A percentile compares a stretch with the other conserved stretches of the same genome.
Conservation (phyloP, 2,888 invertebrate species). For the Synanthedon vespiformis region DNA sequence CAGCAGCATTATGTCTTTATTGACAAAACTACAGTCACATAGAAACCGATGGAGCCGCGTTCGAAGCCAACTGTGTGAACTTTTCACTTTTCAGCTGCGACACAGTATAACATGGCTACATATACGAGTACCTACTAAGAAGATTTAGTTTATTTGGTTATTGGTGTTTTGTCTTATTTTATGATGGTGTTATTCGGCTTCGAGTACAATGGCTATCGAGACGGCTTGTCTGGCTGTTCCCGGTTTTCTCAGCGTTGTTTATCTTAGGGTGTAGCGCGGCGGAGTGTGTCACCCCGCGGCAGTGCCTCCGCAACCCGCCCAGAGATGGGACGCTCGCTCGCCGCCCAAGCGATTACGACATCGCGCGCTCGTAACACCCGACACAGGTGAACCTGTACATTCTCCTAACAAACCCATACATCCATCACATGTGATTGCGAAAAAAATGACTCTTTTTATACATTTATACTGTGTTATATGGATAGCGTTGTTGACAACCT, state of each 20-base stretch:
- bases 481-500: slow-evolving; percentile 49
- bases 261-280: slow-evolving; percentile 49
- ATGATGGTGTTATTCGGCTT: slow-evolving; percentile 48
- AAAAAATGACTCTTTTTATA: slow-evolving; percentile 65
- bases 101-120: not conserved
- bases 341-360: slow-evolving; percentile 26
- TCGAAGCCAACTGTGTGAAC: not conserved
- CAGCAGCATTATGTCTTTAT: not conserved
- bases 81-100: slow-evolving; percentile 4
- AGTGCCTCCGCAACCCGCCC: slow-evolving; percentile 44
- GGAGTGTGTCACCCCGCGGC: slow-evolving; percentile 46
- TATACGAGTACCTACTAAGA: slow-evolving; percentile 5
- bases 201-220: slow-evolving; percentile 56
- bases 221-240: slow-evolving; percentile 67
- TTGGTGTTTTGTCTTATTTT: slow-evolving; percentile 61
- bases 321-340: slow-evolving; percentile 54
- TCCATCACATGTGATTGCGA: slow-evolving; percentile 32
- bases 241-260: slow-evolving; percentile 65
- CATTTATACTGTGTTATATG: slow-evolving; percentile 63
- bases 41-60: slow-evolving; percentile 1
- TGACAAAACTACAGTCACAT: not conserved
- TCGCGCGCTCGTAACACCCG: slow-evolving; percentile 29
- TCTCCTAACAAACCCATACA: slow-evolving; percentile 6
- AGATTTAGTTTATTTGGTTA: slow-evolving; percentile 22
- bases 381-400: slow-evolving; percentile 43